phyloP scores from a whole-genome alignment of 2,888 invertebrate species.

The Spicauda simplicius region DNA sequence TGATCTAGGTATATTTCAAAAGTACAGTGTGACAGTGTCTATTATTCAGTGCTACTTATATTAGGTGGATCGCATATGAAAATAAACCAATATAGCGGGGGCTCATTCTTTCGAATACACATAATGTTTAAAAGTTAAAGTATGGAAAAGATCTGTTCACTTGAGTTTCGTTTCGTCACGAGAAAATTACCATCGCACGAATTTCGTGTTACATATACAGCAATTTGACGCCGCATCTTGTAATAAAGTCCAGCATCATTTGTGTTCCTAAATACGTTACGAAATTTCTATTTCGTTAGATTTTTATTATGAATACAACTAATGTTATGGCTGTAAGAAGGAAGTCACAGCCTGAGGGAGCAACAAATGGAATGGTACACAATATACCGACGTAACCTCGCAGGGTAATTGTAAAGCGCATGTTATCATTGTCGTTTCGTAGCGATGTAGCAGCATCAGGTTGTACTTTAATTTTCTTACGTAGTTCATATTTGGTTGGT shows the following conservation, averaged over 20 bases:
- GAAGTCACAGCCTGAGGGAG: not conserved
- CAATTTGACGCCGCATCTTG: not conserved
- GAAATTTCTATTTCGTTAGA: slow-evolving; percentile 22
- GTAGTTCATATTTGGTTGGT: too few relatives aligned
- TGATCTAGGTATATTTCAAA: too few relatives aligned
- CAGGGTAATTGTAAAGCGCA: slow-evolving; percentile 14
- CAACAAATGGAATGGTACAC: not conserved
- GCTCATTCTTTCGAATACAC: too few relatives aligned
- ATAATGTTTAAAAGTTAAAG: too few relatives aligned
- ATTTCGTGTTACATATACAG: too few relatives aligned
- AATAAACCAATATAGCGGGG: too few relatives aligned
- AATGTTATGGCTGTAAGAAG: slow-evolving; percentile 14
- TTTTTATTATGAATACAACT: slow-evolving; percentile 24
- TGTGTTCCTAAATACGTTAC: not conserved
- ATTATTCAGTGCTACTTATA: too few relatives aligned
- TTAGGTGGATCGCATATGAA: too few relatives aligned
- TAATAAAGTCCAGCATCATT: not conserved
- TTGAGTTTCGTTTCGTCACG: too few relatives aligned
- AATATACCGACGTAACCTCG: slow-evolving; percentile 11
- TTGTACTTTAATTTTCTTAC: not conserved
- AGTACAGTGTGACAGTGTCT: too few relatives aligned
- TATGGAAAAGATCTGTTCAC: too few relatives aligned
- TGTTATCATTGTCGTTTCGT: not conserved
- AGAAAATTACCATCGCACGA: too few relatives aligned
- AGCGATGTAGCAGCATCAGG: not conserved